Percentiles rank a stretch among this genome's conserved stretches.
Conservation (phyloP, 2,113 vertebrate genomes). For the Clupea harengus region DNA sequence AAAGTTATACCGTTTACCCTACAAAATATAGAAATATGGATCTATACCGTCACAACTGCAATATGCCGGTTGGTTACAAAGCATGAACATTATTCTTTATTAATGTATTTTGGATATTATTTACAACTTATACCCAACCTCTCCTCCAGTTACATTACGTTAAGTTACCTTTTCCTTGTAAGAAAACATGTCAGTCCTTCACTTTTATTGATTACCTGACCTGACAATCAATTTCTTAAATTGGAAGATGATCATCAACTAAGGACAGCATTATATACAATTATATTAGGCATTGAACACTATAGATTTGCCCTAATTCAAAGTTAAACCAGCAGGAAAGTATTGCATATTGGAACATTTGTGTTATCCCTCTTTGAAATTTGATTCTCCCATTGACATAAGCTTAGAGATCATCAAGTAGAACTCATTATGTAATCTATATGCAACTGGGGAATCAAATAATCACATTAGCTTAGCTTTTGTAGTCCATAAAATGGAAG, state of each 20-base stretch:
- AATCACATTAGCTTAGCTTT: conserved; percentile 12
- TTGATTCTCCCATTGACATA: background rate
- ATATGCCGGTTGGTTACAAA: too few relatives aligned
- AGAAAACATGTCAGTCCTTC: background rate
- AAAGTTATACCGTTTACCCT: background rate
- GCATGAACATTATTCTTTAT: too few relatives aligned
- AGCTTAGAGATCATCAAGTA: background rate
- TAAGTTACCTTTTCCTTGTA: too few relatives aligned
- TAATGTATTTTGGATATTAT: too few relatives aligned
- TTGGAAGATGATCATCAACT: background rate
- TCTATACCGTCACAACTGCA: too few relatives aligned
- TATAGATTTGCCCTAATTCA: background rate
- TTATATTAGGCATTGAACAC: background rate
- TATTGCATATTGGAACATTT: background rate
- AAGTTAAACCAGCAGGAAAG: background rate
- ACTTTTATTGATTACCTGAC: background rate
- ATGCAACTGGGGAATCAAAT: background rate
- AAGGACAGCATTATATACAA: background rate
- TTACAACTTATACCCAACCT: too few relatives aligned
- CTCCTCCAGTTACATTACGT: background rate
- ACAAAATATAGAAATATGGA: background rate
- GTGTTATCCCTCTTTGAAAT: background rate
- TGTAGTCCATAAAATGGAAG: background rate
- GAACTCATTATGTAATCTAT: background rate
- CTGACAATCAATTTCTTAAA: background rate